Evolutionary conservation across 2,888 invertebrate genomes (phyloP).

Genomic region (Phortica okadai): DNA sequence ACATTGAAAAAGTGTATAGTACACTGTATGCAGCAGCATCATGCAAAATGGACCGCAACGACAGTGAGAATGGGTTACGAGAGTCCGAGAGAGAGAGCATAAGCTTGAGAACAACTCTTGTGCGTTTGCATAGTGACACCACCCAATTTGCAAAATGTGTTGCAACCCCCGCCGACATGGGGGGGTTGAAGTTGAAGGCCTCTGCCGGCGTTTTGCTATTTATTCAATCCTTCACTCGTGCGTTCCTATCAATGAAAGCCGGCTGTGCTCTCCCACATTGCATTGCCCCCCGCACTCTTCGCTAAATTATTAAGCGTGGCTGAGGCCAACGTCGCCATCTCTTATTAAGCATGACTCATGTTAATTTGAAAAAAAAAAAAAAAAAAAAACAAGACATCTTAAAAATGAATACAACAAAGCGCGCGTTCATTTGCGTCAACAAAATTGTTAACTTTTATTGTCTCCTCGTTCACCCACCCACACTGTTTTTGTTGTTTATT

Average conservation of each 20-base stretch:
- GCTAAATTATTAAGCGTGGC: constrained; percentile 30
- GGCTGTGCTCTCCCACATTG: constrained; percentile 39
- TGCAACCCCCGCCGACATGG: constrained; percentile 32
- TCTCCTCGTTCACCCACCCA: constrained; percentile 38
- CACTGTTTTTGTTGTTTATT: constrained; percentile 59
- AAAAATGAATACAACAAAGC: neutral
- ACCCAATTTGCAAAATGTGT: neutral
- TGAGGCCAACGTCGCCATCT: neutral
- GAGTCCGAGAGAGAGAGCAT: neutral
- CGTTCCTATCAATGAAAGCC: neutral
- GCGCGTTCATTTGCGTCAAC: neutral
- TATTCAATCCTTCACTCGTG: neutral
- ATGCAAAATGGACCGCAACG: neutral
- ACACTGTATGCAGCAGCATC: constrained; percentile 34
- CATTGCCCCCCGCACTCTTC: constrained; percentile 57
- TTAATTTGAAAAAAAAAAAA: neutral
- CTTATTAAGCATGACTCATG: neutral
- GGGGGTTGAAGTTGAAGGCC: constrained; percentile 68
- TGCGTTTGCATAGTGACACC: neutral
- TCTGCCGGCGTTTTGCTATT: constrained; percentile 42
- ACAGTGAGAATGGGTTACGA: neutral
- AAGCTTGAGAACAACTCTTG: constrained; percentile 29
- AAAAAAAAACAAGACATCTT: neutral
- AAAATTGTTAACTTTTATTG: no score
- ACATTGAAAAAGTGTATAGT: neutral